Evolutionary conservation across 2,113 vertebrate genomes (phyloP).

Genomic region (Emydura subglobosa): DNA sequence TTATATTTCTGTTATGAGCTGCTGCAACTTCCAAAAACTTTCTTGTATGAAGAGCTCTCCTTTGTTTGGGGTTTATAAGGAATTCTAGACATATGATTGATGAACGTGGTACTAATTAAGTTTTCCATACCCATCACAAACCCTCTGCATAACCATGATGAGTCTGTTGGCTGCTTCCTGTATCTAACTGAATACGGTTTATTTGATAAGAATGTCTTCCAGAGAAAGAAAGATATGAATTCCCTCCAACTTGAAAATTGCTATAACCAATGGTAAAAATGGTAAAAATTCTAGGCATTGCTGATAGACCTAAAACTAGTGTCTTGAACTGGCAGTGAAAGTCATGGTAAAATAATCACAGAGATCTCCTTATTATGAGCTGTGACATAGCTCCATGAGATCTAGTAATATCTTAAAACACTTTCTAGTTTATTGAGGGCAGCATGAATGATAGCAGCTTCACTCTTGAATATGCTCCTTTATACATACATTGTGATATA

Average conservation of each 20-base stretch:
- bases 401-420: neutral
- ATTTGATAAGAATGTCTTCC: conserved; percentile 39
- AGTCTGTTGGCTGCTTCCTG: conserved; percentile 51
- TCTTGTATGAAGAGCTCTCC: conserved; percentile 18
- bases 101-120: conserved; percentile 57
- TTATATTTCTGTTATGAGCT: conserved; percentile 42
- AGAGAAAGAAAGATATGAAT: conserved; percentile 40
- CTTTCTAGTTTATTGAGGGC: conserved; percentile 22
- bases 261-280: neutral
- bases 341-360: neutral
- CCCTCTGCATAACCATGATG: conserved; percentile 48
- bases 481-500: conserved; percentile 9
- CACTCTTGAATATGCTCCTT: conserved; percentile 18
- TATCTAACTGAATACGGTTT: conserved; percentile 50
- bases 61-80: conserved; percentile 56
- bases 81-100: conserved; percentile 64
- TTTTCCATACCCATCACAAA: conserved; percentile 36
- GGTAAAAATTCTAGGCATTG: conserved; percentile 24
- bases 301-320: conserved; percentile 30
- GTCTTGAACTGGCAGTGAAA: conserved; percentile 32
- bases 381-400: neutral
- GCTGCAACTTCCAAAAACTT: conserved; percentile 52
- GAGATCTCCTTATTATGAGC: neutral
- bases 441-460: conserved; percentile 10
- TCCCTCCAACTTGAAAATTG: conserved; percentile 22